Percentiles rank a stretch among this genome's conserved stretches.
phyloP scores from a whole-genome alignment of 2,113 vertebrate species.

The Leptodactylus fuscus region DNA sequence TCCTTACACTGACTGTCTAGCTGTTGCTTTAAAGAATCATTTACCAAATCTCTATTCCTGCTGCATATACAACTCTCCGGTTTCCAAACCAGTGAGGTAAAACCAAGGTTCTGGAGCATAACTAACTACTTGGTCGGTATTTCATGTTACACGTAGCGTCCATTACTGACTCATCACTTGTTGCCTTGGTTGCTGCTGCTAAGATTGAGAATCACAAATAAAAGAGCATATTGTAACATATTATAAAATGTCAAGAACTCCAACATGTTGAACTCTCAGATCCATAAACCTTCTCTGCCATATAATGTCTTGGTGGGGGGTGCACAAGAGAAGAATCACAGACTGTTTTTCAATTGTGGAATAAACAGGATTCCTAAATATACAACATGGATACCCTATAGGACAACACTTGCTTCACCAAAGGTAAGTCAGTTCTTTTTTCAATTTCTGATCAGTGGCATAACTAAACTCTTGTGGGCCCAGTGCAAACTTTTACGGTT shows the following conservation, averaged over 20 bases:
- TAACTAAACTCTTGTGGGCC: too few relatives aligned
- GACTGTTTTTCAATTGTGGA: conserved; percentile 57
- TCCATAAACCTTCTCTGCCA: background rate
- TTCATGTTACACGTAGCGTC: background rate
- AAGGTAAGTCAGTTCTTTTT: conserved; percentile 59
- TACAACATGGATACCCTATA: conserved; percentile 51
- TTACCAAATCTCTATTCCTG: conserved; percentile 43
- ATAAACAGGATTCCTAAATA: conserved; percentile 58
- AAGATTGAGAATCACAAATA: background rate
- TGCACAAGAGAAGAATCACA: background rate
- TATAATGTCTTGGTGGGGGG: conserved; percentile 3
- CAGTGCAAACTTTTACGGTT: too few relatives aligned
- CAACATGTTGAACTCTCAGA: background rate
- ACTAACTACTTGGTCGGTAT: conserved; percentile 28
- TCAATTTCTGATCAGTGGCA: too few relatives aligned
- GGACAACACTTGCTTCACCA: conserved; percentile 50
- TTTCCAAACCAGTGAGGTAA: conserved; percentile 55
- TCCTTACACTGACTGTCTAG: too few relatives aligned
- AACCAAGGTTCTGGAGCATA: background rate
- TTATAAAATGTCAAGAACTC: conserved; percentile 41
- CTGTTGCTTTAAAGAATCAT: conserved; percentile 55
- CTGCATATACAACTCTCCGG: background rate
- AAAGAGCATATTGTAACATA: conserved; percentile 15
- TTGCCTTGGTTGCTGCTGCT: conserved; percentile 7
- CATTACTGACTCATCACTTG: background rate